These are phyloP conservation scores for Sebastes trivittatus DNA, from an alignment of 2,797 vertebrate genomes.

Conservation along the genomic window DNA sequence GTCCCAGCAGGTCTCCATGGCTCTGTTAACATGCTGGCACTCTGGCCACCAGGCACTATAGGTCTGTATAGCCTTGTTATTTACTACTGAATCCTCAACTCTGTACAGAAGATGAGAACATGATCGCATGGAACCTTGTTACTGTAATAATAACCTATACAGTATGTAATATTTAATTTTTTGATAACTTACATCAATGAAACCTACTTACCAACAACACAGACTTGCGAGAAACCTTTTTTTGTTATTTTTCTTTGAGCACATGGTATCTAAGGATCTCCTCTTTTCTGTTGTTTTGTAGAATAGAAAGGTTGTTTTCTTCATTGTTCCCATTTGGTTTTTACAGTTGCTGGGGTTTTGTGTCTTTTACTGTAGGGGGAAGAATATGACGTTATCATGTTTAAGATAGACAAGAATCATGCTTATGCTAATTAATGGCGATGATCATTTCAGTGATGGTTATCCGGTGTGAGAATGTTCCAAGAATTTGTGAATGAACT, in stretches of 20 bases:
- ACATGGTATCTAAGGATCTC: slow-evolving; percentile 68
- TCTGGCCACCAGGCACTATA: slow-evolving; percentile 76
- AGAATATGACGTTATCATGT: slow-evolving; percentile 58
- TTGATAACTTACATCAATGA: slow-evolving; percentile 73
- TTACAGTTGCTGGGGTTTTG: slow-evolving; percentile 79
- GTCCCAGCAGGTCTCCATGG: slow-evolving; percentile 46
- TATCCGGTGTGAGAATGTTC: slow-evolving; percentile 67
- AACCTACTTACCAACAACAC: slow-evolving; percentile 68
- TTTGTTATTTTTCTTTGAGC: slow-evolving; percentile 64
- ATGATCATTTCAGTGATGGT: slow-evolving; percentile 65
- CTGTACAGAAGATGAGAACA: slow-evolving; percentile 85
- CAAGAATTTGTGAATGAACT: slow-evolving; percentile 62
- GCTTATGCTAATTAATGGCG: slow-evolving; percentile 58
- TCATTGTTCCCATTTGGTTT: slow-evolving; percentile 77
- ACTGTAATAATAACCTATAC: slow-evolving; percentile 94
- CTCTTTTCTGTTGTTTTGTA: slow-evolving; percentile 57
- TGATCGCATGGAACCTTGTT: slow-evolving; percentile 88
- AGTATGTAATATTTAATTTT: slow-evolving; percentile 86
- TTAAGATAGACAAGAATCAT: slow-evolving; percentile 75
- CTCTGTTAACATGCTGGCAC: slow-evolving; percentile 73
- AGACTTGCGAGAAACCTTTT: slow-evolving; percentile 60
- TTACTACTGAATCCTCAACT: slow-evolving; percentile 93
- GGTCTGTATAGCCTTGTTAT: slow-evolving; percentile 88
- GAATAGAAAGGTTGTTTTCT: slow-evolving; percentile 76
- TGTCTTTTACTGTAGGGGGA: slow-evolving; percentile 77